A percentile compares a stretch with the other conserved stretches of the same genome.
phyloP scores from a whole-genome alignment of 2,113 vertebrate species.

The Ondatra zibethicus region DNA sequence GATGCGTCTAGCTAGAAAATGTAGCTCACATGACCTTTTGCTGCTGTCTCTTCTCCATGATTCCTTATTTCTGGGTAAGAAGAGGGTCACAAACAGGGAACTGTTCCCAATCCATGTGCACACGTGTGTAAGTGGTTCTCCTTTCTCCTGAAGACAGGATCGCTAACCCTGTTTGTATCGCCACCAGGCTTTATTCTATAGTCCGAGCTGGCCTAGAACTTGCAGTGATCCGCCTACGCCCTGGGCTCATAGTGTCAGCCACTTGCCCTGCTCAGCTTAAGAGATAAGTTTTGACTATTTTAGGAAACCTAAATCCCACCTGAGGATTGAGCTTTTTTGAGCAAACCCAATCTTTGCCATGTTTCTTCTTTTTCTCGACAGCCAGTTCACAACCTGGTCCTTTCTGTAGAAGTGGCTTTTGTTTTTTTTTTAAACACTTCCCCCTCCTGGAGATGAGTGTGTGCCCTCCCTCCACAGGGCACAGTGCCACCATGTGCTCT shows the following conservation, averaged over 20 bases:
- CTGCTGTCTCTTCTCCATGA: not conserved
- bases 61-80: not conserved
- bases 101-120: not conserved
- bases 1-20: not conserved
- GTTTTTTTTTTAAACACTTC: not conserved
- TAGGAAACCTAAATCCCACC: not conserved
- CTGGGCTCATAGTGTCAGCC: not conserved
- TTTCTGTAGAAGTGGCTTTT: not conserved
- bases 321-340: not conserved
- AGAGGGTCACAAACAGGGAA: not conserved
- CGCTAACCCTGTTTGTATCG: not conserved
- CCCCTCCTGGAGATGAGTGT: not conserved
- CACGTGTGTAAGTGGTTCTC: not conserved
- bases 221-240: not conserved
- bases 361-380: not conserved
- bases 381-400: accelerated
- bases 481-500: accelerated
- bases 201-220: not conserved
- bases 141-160: not conserved
- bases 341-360: not conserved
- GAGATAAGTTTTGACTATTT: not conserved
- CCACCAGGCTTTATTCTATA: not conserved
- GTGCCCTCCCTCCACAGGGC: accelerated
- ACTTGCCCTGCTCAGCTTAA: not conserved
- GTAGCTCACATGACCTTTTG: not conserved